These are phyloP conservation scores for Chromobotia macracanthus DNA, from an alignment of 2,797 vertebrate species.

Conservation along the genomic window DNA sequence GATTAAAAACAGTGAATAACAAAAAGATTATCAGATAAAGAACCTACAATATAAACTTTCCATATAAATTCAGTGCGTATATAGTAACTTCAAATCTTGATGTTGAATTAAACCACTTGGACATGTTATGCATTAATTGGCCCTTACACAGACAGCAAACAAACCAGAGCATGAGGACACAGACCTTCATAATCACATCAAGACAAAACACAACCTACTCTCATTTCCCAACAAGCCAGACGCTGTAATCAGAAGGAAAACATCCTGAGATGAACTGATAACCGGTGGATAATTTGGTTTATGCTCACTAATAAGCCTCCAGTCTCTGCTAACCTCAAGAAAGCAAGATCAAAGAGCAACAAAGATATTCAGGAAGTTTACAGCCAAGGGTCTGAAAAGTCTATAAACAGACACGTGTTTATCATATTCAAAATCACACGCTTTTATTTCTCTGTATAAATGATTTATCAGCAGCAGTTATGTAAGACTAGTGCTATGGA, in stretches of 20 bases:
- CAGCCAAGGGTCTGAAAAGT: background rate
- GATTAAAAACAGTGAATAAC: too few relatives aligned
- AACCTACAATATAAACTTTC: too few relatives aligned
- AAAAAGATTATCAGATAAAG: too few relatives aligned
- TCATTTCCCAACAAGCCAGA: background rate
- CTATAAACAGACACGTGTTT: background rate
- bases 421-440: background rate
- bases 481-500: background rate
- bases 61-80: too few relatives aligned
- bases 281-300: constrained; percentile 4
- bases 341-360: background rate
- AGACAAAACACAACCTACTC: background rate
- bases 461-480: background rate
- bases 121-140: too few relatives aligned
- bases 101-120: too few relatives aligned
- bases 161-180: too few relatives aligned
- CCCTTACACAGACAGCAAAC: too few relatives aligned
- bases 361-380: background rate
- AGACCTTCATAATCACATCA: background rate
- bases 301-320: background rate
- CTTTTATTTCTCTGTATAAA: background rate
- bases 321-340: background rate
- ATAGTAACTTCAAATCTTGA: too few relatives aligned
- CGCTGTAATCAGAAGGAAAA: constrained; percentile 9
- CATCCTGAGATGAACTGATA: background rate